Evolutionary conservation across 2,113 vertebrate species (phyloP), one percentile per base, ranked within the genome.

Genomic region (Malurus alboscapulatus): DNA sequence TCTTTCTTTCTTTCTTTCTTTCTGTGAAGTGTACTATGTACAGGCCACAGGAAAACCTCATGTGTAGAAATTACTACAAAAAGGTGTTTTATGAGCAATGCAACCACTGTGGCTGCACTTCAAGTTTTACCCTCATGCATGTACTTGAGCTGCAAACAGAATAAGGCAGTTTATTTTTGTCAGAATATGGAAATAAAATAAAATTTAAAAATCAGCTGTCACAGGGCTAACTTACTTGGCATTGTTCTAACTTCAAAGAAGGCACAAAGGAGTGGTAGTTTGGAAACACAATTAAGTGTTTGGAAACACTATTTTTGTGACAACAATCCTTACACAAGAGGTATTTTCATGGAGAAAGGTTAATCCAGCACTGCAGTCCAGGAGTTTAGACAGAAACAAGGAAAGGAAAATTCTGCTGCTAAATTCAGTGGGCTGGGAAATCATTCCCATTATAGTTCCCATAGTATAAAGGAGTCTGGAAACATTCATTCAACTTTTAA

Each of bases 401-500:
- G 30, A 79, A 87, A 95, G 38, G 17, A 54, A 92, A 91, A 78
- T 62, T 34, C 66, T 87, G 10, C 87, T 73, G 29, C 42, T 79
- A 69, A 89, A 89, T 92, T 87, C 84, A 62, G 30, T 58, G 71
- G 54, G 17, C 66, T 93, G 81, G 77, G 91, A 92, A 91, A 79
- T 69, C 53, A 36, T 69, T 78, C 40, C 45, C 14, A 7, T 88
- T 87, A 34, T 68, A 63, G 62, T 81, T 96, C 71, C 74, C 82
- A 77, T 88, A 47, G 79, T 79, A 79, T 69, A 88, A 85, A 84
- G 47, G 50, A 68, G 42, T 58, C 62, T 76, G 85, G 77, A 93
- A 93, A 89, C 42, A 34, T 82, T 81, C 26, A 62, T 89, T 85
- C 78, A 87, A 58, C 45, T 93, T 93, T 90, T 58, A 93, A 95